Percentiles rank a stretch among this genome's conserved stretches.
phyloP scores from a whole-genome alignment of 1,140 invertebrate genomes.

The Cherax quadricarinatus region DNA sequence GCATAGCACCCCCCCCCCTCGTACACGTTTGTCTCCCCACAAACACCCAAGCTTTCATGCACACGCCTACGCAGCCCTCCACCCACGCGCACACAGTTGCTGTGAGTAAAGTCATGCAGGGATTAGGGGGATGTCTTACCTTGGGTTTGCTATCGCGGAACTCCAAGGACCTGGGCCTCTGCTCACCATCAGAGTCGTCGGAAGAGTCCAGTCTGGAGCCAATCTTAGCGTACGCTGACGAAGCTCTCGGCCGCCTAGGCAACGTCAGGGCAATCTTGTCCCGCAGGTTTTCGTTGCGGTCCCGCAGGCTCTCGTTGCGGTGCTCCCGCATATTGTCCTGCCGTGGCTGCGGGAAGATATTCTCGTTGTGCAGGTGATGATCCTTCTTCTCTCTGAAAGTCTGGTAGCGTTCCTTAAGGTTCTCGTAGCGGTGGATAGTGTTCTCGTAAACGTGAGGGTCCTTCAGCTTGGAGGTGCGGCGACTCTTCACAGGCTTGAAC shows the following conservation, averaged over 20 bases:
- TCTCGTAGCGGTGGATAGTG: slow-evolving; percentile 65
- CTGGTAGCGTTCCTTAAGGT: slow-evolving; percentile 55
- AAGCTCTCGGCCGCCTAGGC: slow-evolving; percentile 47
- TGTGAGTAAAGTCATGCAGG: background rate
- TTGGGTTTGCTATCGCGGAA: slow-evolving; percentile 42
- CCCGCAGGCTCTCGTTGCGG: slow-evolving; percentile 48
- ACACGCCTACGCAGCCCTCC: too few relatives aligned
- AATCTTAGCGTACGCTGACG: slow-evolving; percentile 47
- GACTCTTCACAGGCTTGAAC: slow-evolving; percentile 64
- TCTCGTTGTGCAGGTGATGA: slow-evolving; percentile 26
- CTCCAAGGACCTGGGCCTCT: slow-evolving; percentile 46
- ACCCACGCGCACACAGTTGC: too few relatives aligned
- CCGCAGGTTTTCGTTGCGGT: slow-evolving; percentile 56
- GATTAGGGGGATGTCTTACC: background rate
- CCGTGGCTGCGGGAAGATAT: slow-evolving; percentile 26
- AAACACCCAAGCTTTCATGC: too few relatives aligned
- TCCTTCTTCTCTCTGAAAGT: slow-evolving; percentile 38
- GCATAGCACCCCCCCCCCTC: too few relatives aligned
- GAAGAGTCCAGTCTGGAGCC: background rate
- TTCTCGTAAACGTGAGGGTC: slow-evolving; percentile 65
- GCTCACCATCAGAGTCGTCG: slow-evolving; percentile 42
- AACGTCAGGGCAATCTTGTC: slow-evolving; percentile 48
- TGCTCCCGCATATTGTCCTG: background rate
- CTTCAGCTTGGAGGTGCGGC: slow-evolving; percentile 56
- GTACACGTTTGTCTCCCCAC: too few relatives aligned